Percentiles rank a stretch among this genome's conserved stretches.
phyloP scores from a whole-genome alignment of 2,113 vertebrate genomes.

The Oceanodroma tethys region DNA sequence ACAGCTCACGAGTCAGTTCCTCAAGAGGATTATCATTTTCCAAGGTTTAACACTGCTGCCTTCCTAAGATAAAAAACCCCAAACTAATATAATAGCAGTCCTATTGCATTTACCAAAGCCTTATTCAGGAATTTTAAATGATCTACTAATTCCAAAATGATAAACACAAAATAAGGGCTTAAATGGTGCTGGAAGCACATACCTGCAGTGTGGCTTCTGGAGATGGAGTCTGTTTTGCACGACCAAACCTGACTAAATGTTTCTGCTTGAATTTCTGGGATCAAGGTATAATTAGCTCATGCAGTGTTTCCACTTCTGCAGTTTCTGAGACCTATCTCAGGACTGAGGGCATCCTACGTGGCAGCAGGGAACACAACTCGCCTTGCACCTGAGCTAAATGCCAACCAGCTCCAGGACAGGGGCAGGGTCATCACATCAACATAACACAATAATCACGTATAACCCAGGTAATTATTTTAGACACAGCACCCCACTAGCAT shows the following conservation, averaged over 20 bases:
- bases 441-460: neutral
- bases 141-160: neutral
- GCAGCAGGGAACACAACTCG: neutral
- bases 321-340: neutral
- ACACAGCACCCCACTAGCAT: neutral
- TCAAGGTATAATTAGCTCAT: neutral
- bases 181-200: neutral
- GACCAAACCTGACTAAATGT: neutral
- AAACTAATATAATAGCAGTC: neutral
- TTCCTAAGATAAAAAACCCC: neutral
- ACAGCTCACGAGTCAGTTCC: neutral
- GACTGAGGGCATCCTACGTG: neutral
- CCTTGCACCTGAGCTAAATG: neutral
- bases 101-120: neutral
- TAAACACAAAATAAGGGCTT: neutral
- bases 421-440: neutral
- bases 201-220: neutral
- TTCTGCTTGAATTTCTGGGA: neutral
- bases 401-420: neutral
- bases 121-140: neutral
- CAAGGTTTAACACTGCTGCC: neutral
- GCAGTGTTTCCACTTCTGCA: neutral
- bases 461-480: neutral
- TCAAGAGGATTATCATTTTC: neutral
- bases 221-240: neutral